A percentile compares a stretch with the other conserved stretches of the same genome.
phyloP scores from a whole-genome alignment of 2,113 vertebrate species.

The Dolichallabes microphthalmus region DNA sequence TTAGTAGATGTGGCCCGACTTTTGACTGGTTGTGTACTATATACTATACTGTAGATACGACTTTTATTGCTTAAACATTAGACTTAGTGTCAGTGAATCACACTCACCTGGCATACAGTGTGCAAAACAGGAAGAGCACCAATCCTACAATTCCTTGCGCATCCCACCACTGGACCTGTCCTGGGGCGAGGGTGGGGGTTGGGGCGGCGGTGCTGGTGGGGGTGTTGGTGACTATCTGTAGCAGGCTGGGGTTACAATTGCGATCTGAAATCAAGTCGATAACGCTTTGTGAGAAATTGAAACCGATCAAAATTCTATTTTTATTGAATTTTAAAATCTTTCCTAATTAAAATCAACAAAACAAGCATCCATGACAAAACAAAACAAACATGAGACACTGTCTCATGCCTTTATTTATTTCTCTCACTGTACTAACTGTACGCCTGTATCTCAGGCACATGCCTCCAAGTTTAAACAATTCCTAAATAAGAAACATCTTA shows the following conservation, averaged over 20 bases:
- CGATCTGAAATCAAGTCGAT: slow-evolving; percentile 64
- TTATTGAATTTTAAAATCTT: background rate
- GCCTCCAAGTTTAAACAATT: slow-evolving; percentile 21
- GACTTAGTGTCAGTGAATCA: background rate
- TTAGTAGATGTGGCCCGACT: too few relatives aligned
- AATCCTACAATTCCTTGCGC: slow-evolving; percentile 86
- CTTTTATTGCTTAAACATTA: background rate
- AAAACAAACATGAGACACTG: too few relatives aligned
- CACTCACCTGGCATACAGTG: slow-evolving; percentile 86
- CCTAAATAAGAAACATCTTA: background rate
- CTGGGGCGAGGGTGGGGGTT: fast-evolving
- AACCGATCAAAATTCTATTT: too few relatives aligned
- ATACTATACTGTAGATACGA: background rate
- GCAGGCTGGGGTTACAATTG: slow-evolving; percentile 86
- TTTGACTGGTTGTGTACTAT: too few relatives aligned
- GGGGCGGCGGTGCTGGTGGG: slow-evolving; percentile 56
- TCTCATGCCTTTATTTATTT: background rate
- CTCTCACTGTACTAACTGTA: background rate
- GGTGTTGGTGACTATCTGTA: slow-evolving; percentile 65
- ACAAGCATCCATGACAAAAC: background rate
- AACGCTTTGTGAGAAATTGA: background rate
- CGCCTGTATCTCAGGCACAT: slow-evolving; percentile 10
- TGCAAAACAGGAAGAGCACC: slow-evolving; percentile 84
- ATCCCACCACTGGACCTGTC: slow-evolving; percentile 83
- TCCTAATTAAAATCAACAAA: background rate